These are phyloP conservation scores for Cantharis rufa DNA, from an alignment of 2,888 invertebrate genomes.

Conservation along the genomic window DNA sequence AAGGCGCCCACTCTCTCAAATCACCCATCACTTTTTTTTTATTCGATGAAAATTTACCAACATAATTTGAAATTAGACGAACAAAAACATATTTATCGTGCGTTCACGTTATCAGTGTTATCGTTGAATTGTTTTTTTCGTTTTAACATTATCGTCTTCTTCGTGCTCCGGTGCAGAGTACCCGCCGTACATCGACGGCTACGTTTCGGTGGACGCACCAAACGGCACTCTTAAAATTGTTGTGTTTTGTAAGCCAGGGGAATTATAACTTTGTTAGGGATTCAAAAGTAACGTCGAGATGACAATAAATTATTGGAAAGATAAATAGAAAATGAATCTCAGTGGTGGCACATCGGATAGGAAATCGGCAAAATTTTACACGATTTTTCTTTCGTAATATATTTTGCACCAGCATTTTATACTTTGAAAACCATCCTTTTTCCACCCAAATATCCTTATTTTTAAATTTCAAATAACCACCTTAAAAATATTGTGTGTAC, in stretches of 20 bases:
- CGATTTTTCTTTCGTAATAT: background rate
- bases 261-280: background rate
- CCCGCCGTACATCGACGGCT: background rate
- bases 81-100: background rate
- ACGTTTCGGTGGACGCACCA: background rate
- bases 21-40: background rate
- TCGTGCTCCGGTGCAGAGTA: background rate
- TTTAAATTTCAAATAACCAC: background rate
- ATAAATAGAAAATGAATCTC: background rate
- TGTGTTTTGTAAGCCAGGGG: background rate
- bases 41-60: slow-evolving; percentile 24
- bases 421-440: too few species aligned
- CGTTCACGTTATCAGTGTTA: background rate
- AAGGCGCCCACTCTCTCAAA: slow-evolving; percentile 76
- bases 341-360: background rate
- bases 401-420: too few species aligned
- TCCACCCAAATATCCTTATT: too few species aligned
- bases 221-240: background rate
- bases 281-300: background rate
- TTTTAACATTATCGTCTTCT: background rate
- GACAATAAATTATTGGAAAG: background rate
- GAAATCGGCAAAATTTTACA: background rate
- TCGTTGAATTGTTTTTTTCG: background rate
- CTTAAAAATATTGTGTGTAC: background rate
- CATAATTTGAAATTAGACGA: background rate